Base-by-base conservation (phyloP, 2,797 vertebrate species). In the Vespertilio murinus region DNA sequence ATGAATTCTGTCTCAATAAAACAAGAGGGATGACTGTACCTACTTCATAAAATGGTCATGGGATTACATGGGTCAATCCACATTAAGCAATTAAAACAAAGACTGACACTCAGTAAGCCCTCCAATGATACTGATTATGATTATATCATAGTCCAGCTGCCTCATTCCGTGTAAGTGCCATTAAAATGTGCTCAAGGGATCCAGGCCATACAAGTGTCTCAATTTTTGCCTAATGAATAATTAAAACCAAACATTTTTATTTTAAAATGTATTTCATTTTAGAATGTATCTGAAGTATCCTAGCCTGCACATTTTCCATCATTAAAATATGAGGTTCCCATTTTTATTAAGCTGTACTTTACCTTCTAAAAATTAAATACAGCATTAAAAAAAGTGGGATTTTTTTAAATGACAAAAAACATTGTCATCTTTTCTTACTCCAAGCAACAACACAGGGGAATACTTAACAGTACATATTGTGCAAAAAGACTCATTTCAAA, bases 401-500 rank as follows among this genome's bases (percentile, higher is more conserved):
- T 78, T 80, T 95, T 77, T 94, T 82, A 71, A 93, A 90, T 79
- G 70, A 91, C 73, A 95, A 74, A 96, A 65, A 86, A 69, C 20
- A 14, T 30, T 86, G 88, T 83, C 93, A 85, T 93, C 89, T 95
- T 94, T 96, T 93, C 84, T 91, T 79, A 93, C 16, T 23, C 67
- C 47, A 42, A 93, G 75, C 70, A 88, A 73, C 56, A 88, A 75
- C 94, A 92, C 20, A 64, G 10, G 52, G 87, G 85, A 95, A 96
- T 88, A 85, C 67, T 95, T 94, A 95, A 95, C 77, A 95, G 87
- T 59, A 89, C 52, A 84, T 67, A 95, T 82, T 95, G 77, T 94
- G 54, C 87, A 91, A 93, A 95, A 91, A 94, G 94, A 95, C 89
- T 97, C 86, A 93, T 91, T 94, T 96, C 88, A 82, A 92, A 91